Evolutionary conservation across 2,888 invertebrate species (phyloP), one percentile per base, ranked within the genome.

Genomic region (Dromius quadrimaculatus): DNA sequence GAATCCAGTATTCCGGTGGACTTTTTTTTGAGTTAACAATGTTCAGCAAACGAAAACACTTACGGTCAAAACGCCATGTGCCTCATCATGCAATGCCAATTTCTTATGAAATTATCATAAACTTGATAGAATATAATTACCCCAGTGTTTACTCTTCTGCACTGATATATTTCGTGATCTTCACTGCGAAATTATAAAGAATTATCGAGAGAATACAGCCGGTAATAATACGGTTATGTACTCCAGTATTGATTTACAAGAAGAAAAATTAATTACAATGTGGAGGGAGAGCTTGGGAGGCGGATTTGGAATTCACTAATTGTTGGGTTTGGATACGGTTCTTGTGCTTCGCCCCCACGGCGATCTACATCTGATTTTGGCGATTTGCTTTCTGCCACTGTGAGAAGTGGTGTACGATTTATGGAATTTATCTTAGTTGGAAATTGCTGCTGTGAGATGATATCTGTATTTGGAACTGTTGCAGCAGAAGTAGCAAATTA

Each of bases 211-310:
- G 62, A 34, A 70, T 62, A 70, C 23, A 34, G 23, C 23, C 38
- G 22, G 11, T 70, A 70, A 70, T 70, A 70, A 70, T 47, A 70
- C 50, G 47, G 61, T 62, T 11, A 19, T 17, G 47, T 38, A 8
- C 20, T 28, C 36, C n/a, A 34, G 13, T 34, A 59, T 59, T 70
- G 70, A 70, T 70, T 70, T 70, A 70, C 62, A 70, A 70, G 62
- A 47, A 54, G 36, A 50, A 62, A 47, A 50, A 62, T 70, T 70
- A 70, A 70, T 70, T 70, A 28, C 64, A 13, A 41, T 41, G 64
- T 28, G 45, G 41, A 62, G 13, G 62, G 17, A 64, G 65, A 65
- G 47, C 50, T 65, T 50, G 41, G 34, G 17, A 23, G 65, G 65
- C 47, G 19, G 50, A 47, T 47, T 65, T 47, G 65, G 65, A 65